Conservation (phyloP, 2,797 vertebrate species). For the Poecilia velifera region DNA sequence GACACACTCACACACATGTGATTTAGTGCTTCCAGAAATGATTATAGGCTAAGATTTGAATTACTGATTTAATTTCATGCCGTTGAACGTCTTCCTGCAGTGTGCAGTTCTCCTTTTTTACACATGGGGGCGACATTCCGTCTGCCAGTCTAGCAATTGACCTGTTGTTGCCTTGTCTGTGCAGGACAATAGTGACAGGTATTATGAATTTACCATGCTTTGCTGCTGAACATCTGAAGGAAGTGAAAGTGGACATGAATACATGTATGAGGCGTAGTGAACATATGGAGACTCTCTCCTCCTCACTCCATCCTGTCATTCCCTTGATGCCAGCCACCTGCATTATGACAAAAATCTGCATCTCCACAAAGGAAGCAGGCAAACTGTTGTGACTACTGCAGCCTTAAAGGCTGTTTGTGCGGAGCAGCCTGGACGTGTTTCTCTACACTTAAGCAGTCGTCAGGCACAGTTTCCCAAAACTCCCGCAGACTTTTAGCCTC, state of each 20-base stretch:
- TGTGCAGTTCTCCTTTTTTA: slow-evolving; percentile 40
- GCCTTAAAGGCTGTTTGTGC: slow-evolving; percentile 7
- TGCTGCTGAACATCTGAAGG: slow-evolving; percentile 35
- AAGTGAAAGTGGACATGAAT: slow-evolving; percentile 16
- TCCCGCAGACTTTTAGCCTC: slow-evolving; percentile 31
- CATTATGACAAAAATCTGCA: slow-evolving; percentile 53
- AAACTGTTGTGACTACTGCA: not conserved
- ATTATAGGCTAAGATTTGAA: not conserved
- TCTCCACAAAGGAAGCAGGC: slow-evolving; percentile 18
- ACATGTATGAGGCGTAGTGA: slow-evolving; percentile 37
- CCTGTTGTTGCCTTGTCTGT: slow-evolving; percentile 11
- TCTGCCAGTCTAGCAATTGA: slow-evolving; percentile 28
- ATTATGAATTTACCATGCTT: slow-evolving; percentile 39
- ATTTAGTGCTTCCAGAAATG: not conserved
- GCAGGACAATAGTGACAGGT: slow-evolving; percentile 53
- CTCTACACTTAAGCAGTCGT: slow-evolving; percentile 13
- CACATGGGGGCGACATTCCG: slow-evolving; percentile 64
- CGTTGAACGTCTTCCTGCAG: not conserved
- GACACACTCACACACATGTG: not conserved
- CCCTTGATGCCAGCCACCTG: slow-evolving; percentile 25
- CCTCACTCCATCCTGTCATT: slow-evolving; percentile 22
- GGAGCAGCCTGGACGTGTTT: slow-evolving; percentile 23
- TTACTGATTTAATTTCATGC: not conserved
- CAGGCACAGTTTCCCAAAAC: slow-evolving; percentile 31
- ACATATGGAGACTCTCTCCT: slow-evolving; percentile 33